A percentile compares a stretch with the other conserved stretches of the same genome.
These are phyloP conservation scores for Haliclona indistincta DNA, from an alignment of 37 sponge, comb jelly and placozoan genomes.

Conservation along the genomic window DNA sequence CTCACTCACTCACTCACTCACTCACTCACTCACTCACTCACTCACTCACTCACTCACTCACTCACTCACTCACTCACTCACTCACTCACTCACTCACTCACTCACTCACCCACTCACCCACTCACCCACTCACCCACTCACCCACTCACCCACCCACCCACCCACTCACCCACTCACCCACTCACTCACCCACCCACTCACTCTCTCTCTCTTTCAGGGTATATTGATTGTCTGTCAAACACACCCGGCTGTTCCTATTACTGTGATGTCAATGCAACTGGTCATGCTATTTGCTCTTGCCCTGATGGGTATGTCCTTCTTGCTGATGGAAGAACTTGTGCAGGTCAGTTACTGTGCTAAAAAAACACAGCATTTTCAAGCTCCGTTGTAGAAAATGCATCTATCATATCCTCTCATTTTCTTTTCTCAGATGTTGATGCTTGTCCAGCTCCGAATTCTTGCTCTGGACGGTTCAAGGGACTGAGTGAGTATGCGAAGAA, in stretches of 20 bases:
- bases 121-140: too few species aligned
- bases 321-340: constrained; percentile 22
- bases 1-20: not conserved
- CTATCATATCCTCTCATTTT: too few species aligned
- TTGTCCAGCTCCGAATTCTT: too few species aligned
- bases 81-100: constrained; percentile 3
- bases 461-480: too few species aligned
- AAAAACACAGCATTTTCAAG: too few species aligned
- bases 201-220: constrained; percentile 1
- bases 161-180: too few species aligned
- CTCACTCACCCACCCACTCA: too few species aligned
- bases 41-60: not conserved
- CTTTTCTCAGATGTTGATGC: too few species aligned
- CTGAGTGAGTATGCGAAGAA: too few species aligned
- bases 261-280: not conserved
- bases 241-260: not conserved
- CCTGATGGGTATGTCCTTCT: constrained; percentile 15
- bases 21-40: not conserved
- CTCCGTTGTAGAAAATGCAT: too few species aligned
- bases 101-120: too few species aligned
- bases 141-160: too few species aligned
- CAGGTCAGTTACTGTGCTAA: constrained; percentile 13
- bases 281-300: constrained; percentile 27
- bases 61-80: constrained; percentile 2
- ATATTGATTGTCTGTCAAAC: constrained; percentile 3